Base-by-base conservation (phyloP, 2,797 vertebrate species). In the Clarias platycephalus region DNA sequence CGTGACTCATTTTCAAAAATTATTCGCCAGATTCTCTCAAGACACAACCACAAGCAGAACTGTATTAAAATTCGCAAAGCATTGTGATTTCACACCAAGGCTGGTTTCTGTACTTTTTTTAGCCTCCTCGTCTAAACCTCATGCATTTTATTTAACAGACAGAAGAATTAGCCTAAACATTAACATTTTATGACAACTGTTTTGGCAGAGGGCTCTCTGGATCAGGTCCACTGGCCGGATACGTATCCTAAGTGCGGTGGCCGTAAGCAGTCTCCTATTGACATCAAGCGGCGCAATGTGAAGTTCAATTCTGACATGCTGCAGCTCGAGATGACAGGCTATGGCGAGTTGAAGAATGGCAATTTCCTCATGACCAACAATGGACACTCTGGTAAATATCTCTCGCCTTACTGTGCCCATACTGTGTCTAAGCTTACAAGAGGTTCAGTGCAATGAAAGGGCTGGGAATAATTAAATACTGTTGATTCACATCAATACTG, bases 281-380 rank as follows among this genome's bases (percentile, higher is more conserved):
- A 98, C 89, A 95, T 98, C 89, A 94, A 96, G 94, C 91, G 91
- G 79, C 94, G 89, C 22, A 94, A 80, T 12, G 96, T 94, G 66
- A 87, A 0, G 1, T 93, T 94, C 91, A 96, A 96, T 81, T 92
- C 93, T 0, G 53, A 75, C 44, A 84, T 98, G 88, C 63, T 87
- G 13, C 88, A 91, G 34, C 91, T 98, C 88, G 91, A 94, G 58
- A 91, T 98, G 76, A 87, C 0, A 0, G 96, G 96, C 22, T 98
- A 97, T 0, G 94, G 95, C 0, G 81, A 89, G 0, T 85, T 93
- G 84, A 84, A 0, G 82, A 83, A 0, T 0, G 94, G 94, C 0
- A 85, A 86, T 1, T 95, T 98, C 88, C 87, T 72, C 0, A 95
- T 97, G 95, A 93, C 85, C 89, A 98, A 98, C 94, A 98, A 96